Conservation (phyloP, 2,888 invertebrate species). For the Lasius fuliginosus region DNA sequence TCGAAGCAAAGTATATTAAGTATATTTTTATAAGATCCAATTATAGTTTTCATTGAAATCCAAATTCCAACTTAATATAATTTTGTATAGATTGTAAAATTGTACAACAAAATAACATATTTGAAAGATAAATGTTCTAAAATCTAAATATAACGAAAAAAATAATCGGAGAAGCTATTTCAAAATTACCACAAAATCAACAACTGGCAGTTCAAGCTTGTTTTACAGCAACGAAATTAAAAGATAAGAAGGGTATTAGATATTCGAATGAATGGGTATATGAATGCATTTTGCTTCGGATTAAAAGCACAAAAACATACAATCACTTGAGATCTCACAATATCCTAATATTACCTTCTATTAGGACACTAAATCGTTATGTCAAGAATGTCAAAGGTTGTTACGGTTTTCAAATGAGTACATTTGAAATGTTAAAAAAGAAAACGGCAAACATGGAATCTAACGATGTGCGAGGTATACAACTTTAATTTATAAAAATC, state of each 20-base stretch:
- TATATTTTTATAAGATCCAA: neutral
- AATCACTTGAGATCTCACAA: conserved; percentile 20
- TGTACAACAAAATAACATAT: neutral
- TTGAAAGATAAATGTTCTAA: conserved; percentile 3
- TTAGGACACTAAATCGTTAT: conserved; percentile 3
- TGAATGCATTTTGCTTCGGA: conserved; percentile 21
- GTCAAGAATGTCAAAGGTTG: neutral
- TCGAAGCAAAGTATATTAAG: neutral
- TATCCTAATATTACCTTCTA: conserved; percentile 15
- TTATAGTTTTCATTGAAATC: neutral
- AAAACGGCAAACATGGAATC: conserved; percentile 14
- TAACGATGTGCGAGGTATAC: conserved; percentile 8
- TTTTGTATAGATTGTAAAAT: neutral
- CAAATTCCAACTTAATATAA: neutral
- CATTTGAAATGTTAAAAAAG: conserved; percentile 22
- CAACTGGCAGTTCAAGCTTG: conserved; percentile 4
- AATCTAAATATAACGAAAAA: neutral
- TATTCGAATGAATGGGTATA: conserved; percentile 8
- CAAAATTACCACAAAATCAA: conserved; percentile 17
- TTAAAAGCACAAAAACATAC: conserved; percentile 19
- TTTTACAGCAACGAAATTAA: conserved; percentile 15
- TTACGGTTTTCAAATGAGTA: conserved; percentile 10
- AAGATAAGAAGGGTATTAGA: conserved; percentile 7
- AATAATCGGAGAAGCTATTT: neutral
- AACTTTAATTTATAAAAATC: neutral